A percentile compares a stretch with the other conserved stretches of the same genome.
Conservation (phyloP, 2,888 invertebrate genomes). For the Micoletzkya japonica region DNA sequence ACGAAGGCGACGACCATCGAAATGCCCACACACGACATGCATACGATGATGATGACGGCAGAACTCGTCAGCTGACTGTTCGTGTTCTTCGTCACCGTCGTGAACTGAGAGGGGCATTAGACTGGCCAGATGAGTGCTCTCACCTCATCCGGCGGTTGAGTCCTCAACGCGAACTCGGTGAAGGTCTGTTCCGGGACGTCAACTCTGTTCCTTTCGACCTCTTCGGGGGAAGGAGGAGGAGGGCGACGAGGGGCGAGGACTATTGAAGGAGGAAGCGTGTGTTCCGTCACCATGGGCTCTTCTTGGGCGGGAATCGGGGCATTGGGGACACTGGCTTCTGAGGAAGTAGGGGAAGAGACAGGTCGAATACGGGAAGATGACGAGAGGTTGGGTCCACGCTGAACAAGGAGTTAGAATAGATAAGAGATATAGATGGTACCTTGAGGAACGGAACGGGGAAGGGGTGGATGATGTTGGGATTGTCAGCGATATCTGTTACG, state of each 20-base stretch:
- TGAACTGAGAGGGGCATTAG: neutral
- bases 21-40: constrained; percentile 55
- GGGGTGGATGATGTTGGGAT: constrained; percentile 49
- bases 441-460: constrained; percentile 63
- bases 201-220: neutral
- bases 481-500: constrained; percentile 37
- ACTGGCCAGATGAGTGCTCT: neutral
- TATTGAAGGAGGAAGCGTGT: constrained; percentile 52
- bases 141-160: constrained; percentile 29
- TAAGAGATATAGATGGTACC: constrained; percentile 32
- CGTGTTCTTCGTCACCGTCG: neutral
- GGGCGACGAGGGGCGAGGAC: constrained; percentile 41
- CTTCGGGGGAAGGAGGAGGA: constrained; percentile 23
- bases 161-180: constrained; percentile 35
- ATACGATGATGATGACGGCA: constrained; percentile 54
- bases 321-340: constrained; percentile 7
- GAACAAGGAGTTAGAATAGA: constrained; percentile 18
- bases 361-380: constrained; percentile 12
- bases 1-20: constrained; percentile 59
- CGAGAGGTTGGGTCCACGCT: constrained; percentile 37
- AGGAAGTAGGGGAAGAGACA: constrained; percentile 20
- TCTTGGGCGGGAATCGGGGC: constrained; percentile 16
- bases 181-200: constrained; percentile 29
- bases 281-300: constrained; percentile 8
- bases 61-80: constrained; percentile 32